Evolutionary conservation across 2,113 vertebrate genomes (phyloP).

Genomic region (Danionella cerebrum): DNA sequence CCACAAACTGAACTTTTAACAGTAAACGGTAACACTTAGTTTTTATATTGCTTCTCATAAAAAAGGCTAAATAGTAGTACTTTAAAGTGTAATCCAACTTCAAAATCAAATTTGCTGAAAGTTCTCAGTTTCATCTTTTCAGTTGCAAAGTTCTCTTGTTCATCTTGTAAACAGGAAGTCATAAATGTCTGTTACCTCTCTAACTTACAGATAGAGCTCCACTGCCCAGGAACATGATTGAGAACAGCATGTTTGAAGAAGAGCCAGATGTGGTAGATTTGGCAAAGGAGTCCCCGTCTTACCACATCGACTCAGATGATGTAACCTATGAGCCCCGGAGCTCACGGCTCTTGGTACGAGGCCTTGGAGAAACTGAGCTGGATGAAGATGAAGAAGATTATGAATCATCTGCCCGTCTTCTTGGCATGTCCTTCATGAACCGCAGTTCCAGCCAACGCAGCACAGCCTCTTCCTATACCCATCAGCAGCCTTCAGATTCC

Average conservation of each 20-base stretch:
- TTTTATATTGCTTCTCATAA: too few relatives aligned
- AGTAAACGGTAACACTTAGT: too few relatives aligned
- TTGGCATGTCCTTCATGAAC: conserved; percentile 98
- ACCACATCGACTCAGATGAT: conserved; percentile 92
- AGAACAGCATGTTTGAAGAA: conserved; percentile 99
- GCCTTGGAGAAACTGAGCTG: conserved; percentile 87
- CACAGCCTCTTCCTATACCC: conserved; percentile 60
- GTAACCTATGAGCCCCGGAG: conserved; percentile 83
- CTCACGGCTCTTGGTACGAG: conserved; percentile 86
- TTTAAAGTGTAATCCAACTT: background rate
- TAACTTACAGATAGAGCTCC: conserved; percentile 71
- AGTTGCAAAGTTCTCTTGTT: too few relatives aligned
- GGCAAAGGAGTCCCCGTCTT: conserved; percentile 82
- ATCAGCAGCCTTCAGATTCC: conserved; percentile 61
- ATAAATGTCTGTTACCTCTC: conserved; percentile 16
- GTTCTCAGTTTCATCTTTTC: too few relatives aligned
- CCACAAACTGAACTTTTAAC: too few relatives aligned
- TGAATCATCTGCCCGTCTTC: conserved; percentile 87
- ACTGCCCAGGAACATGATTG: conserved; percentile 96
- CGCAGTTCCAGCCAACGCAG: conserved; percentile 76
- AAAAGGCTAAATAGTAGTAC: too few relatives aligned
- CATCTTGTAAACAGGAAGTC: conserved; percentile 34
- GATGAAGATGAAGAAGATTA: conserved; percentile 95
- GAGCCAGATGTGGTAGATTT: conserved; percentile 92
- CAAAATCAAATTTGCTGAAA: background rate